These are phyloP conservation scores for Crocuta crocuta DNA, from an alignment of 2,113 vertebrate genomes.

Conservation along the genomic window DNA sequence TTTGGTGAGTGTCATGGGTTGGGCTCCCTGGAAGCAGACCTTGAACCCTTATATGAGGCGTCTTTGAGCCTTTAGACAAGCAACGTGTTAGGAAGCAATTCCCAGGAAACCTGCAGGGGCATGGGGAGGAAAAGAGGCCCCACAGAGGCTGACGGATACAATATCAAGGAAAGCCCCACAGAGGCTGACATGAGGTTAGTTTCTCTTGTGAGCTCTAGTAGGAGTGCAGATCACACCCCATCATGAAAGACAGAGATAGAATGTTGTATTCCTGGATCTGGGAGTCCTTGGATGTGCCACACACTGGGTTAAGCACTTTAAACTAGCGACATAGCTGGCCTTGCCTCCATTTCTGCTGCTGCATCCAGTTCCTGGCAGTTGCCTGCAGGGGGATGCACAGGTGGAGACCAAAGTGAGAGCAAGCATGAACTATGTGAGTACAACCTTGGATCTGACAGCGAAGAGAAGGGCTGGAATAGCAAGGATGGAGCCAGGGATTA, in stretches of 20 bases:
- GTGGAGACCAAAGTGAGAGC: too few relatives aligned
- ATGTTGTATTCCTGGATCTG: background rate
- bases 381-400: too few relatives aligned
- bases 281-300: background rate
- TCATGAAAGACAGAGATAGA: background rate
- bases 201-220: background rate
- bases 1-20: background rate
- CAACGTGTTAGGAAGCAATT: background rate
- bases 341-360: too few relatives aligned
- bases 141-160: too few relatives aligned
- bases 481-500: too few relatives aligned
- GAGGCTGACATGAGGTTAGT: background rate
- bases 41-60: background rate
- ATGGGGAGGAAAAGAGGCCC: background rate
- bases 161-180: background rate
- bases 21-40: background rate
- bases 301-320: background rate
- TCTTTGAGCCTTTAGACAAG: background rate
- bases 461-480: too few relatives aligned
- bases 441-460: too few relatives aligned
- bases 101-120: background rate
- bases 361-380: too few relatives aligned
- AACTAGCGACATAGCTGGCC: too few relatives aligned
- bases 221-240: background rate
- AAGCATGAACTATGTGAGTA: too few relatives aligned